Evolutionary conservation across 1,140 invertebrate species (phyloP), one percentile per base, ranked within the genome.

Genomic region (Drosophila persimilis): DNA sequence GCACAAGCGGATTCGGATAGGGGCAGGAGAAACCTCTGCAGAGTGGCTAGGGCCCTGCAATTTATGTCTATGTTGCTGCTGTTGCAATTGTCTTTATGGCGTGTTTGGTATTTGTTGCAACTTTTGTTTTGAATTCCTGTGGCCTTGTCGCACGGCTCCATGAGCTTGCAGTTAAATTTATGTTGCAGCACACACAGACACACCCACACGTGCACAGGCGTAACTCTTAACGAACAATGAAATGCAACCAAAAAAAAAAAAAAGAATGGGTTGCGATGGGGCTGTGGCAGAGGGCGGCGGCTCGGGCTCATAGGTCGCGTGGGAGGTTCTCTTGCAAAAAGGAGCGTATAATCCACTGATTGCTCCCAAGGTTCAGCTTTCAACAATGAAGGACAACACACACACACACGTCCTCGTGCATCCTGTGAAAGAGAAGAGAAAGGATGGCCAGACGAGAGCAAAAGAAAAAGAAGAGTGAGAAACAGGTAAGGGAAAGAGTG

Each of bases 71-170:
- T 74, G 62, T 58, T 58, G 73, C 50, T 80, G 61, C 35, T 80
- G 71, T 62, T 79, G 72, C 41, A 69, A 66, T 81, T 88, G 73
- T 86, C 81, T 81, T 88, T 88, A 88, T 88, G 83, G 81, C 66
- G 78, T 86, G 83, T 81, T 88, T 81, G 83, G 77, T 81, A 86
- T 86, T 81, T 86, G 81, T 86, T 86, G 81, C 83, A 88, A 81
- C 83, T 88, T 88, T 86, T 86, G 83, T 88, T 86, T 86, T 86
- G 78, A 86, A 86, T 86, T 86, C 83, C 83, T 86, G 83, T 77
- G 83, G 83, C 83, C 83, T 86, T 86, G 83, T 86, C 83, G 88
- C 79, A 88, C 75, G 79, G 81, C 74, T 77, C 62, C 74, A 72
- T 88, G 83, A 77, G 81, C 74, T 70, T 67, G 60, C 71, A 88